Evolutionary conservation across 2,888 invertebrate genomes (phyloP).

Genomic region (Lasioglossum oenotherae): DNA sequence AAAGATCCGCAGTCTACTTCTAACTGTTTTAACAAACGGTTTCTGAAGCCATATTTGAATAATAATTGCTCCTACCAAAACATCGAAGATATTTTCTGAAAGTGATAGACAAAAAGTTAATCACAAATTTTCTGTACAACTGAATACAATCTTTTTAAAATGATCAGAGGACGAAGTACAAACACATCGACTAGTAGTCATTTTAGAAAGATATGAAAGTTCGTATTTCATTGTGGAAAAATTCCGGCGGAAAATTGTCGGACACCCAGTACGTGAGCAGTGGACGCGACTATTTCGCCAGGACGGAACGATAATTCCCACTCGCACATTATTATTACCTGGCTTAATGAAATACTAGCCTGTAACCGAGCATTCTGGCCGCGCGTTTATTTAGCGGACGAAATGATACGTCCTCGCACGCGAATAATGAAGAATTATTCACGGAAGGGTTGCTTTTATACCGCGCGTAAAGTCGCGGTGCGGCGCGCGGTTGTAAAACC

Average conservation of each 20-base stretch:
- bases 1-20: too few relatives aligned
- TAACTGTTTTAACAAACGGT: not conserved
- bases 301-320: slow-evolving; percentile 4
- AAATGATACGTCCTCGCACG: slow-evolving; percentile 20
- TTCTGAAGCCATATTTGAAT: not conserved
- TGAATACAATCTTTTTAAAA: too few relatives aligned
- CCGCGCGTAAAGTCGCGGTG: slow-evolving; percentile 50
- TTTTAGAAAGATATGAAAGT: not conserved
- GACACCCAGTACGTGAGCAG: not conserved
- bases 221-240: not conserved
- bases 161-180: too few relatives aligned
- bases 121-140: too few relatives aligned
- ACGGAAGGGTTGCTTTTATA: slow-evolving; percentile 41
- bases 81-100: not conserved
- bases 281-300: not conserved
- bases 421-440: slow-evolving; percentile 67
- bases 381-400: slow-evolving; percentile 16
- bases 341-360: slow-evolving; percentile 52
- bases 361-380: slow-evolving; percentile 58
- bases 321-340: slow-evolving; percentile 26
- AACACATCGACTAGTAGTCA: not conserved
- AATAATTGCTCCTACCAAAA: not conserved
- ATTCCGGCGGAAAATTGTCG: not conserved
- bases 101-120: too few relatives aligned
- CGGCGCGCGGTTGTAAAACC: slow-evolving; percentile 68